Base-by-base conservation (phyloP, 1,140 invertebrate species). In the Lepidurus couesii region DNA sequence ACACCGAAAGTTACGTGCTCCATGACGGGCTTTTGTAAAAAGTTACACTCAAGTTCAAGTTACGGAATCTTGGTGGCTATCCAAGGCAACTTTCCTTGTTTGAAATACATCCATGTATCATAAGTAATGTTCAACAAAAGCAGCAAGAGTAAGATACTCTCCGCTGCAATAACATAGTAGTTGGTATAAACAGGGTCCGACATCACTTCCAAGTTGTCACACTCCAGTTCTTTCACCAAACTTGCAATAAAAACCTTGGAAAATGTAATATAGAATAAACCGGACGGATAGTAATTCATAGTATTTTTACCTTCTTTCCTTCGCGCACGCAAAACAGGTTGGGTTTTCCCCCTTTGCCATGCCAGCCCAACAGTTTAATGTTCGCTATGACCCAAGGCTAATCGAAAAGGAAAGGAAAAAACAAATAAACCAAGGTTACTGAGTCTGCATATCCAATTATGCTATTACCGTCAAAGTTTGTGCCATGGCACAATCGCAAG, bases 291-390 rank as follows among this genome's bases (percentile, higher is more conserved):
- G 7, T 11, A 5, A 2, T 44, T 7, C 26, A 44, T 45, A 3
- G 53, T n/a, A 16, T 77, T 47, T 26, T 77, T 77, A 77, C 76
- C 76, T 44, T 77, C 42, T 34, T 77, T n/a, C 76, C 76, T 16
- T 77, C 76, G 5, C 76, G 44, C 8, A 34, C 26, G 44, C 76
- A 77, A 5, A 47, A 42, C 34, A 77, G 13, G 21, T 16, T 43
- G 1, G 42, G 42, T 21, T 43, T 42, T 53, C n/a, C 45, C 24
- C 65, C 65, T 11, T 53, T 65, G n/a, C 45, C 44, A 45, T 77
- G 16, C 3, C 1, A 26, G 45, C 65, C 24, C 44, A 53, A 53
- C 42, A 45, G 42, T 42, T 34, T 34, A 45, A 45, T 47, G 9
- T 77, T 65, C 16, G 45, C 65, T 1, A 77, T 16, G 45, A 53